A percentile compares a stretch with the other conserved stretches of the same genome.
Conservation (phyloP, 2,888 invertebrate species). For the Callinectes sapidus region DNA sequence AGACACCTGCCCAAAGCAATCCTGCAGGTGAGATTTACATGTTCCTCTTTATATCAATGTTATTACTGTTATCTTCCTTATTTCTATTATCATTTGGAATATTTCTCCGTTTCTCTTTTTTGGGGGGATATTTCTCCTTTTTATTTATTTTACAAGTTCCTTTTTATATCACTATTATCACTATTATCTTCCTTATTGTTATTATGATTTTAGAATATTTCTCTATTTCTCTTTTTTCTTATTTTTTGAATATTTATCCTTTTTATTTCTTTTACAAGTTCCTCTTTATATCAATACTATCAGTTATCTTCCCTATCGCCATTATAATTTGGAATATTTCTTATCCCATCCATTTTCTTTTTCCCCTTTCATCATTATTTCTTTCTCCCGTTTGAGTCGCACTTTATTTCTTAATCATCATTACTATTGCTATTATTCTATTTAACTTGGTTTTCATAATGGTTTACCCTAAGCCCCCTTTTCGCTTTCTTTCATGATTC, state of each 20-base stretch:
- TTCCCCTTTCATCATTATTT: background rate
- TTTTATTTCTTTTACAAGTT: background rate
- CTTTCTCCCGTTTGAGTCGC: no score
- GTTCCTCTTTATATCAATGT: background rate
- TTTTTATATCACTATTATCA: no score
- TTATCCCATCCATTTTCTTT: background rate
- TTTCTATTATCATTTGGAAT: background rate
- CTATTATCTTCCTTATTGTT: no score
- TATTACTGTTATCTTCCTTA: background rate
- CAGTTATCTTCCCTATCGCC: background rate
- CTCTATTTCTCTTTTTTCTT: no score
- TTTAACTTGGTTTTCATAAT: background rate
- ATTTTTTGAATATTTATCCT: no score
- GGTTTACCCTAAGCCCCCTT: background rate
- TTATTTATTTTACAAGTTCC: no score
- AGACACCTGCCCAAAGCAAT: constrained; percentile 94
- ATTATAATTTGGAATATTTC: background rate
- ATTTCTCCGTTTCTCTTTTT: no score
- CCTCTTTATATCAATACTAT: background rate
- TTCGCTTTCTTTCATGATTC: background rate
- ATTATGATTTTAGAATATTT: no score
- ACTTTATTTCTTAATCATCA: background rate
- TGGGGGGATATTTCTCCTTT: no score
- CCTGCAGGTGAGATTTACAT: constrained; percentile 82
- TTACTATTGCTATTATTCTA: background rate